phyloP scores from a whole-genome alignment of 2,113 vertebrate species.

The Callopanchax toddi region DNA sequence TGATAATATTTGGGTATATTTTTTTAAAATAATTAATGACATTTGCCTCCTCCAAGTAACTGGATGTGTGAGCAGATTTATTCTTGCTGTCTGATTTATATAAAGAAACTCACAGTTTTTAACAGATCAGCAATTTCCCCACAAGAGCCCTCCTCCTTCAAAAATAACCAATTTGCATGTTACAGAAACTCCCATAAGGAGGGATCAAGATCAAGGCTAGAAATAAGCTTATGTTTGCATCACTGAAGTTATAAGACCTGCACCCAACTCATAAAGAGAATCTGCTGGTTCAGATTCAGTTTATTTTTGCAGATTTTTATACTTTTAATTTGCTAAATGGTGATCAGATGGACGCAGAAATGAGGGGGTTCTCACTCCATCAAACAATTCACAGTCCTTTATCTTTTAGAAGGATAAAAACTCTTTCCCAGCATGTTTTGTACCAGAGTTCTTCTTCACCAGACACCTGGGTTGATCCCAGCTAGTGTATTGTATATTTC shows the following conservation, averaged over 20 bases:
- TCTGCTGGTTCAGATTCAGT: constrained; percentile 76
- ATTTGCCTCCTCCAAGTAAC: not conserved
- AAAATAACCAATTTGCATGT: constrained; percentile 14
- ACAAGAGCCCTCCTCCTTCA: constrained; percentile 2
- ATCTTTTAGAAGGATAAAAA: not conserved
- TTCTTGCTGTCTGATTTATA: constrained; percentile 11
- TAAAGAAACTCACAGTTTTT: constrained; percentile 6
- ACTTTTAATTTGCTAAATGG: not conserved
- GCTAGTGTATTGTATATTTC: constrained; percentile 41
- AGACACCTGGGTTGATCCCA: constrained; percentile 56
- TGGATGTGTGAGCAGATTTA: not conserved
- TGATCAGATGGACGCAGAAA: constrained; percentile 2
- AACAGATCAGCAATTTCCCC: constrained; percentile 18
- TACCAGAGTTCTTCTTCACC: constrained; percentile 17
- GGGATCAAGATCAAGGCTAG: not conserved
- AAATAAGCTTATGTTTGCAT: not conserved
- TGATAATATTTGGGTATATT: not conserved
- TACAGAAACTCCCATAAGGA: not conserved
- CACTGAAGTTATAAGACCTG: constrained; percentile 1
- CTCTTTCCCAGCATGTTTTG: not conserved
- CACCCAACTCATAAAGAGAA: constrained; percentile 1
- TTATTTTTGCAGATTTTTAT: constrained; percentile 2
- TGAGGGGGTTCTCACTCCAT: not conserved
- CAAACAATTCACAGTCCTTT: not conserved
- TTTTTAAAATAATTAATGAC: not conserved